These are phyloP conservation scores for Pterobdella sp. DNA, from an alignment of 2,888 invertebrate species.

Conservation along the genomic window DNA sequence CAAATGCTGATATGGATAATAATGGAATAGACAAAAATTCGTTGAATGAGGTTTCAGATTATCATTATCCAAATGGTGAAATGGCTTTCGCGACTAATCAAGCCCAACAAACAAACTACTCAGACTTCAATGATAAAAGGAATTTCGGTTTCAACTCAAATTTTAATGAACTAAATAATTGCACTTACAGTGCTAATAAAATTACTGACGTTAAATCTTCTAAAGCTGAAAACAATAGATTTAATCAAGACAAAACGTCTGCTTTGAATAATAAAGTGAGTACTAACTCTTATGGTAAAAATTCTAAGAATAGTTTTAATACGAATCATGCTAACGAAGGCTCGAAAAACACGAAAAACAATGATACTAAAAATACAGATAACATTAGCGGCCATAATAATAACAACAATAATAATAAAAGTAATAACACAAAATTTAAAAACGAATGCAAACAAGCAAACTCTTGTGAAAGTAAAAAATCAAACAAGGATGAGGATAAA, in stretches of 20 bases:
- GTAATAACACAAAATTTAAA: not conserved
- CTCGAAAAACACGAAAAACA: not conserved
- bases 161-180: not conserved
- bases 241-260: not conserved
- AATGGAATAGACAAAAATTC: too few species aligned
- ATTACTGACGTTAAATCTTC: not conserved
- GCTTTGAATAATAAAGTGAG: conserved; percentile 12
- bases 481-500: not conserved
- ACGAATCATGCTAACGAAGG: not conserved
- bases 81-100: too few species aligned
- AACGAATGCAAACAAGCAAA: not conserved
- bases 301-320: conserved; percentile 6
- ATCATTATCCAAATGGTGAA: too few species aligned
- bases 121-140: too few species aligned
- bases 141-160: too few species aligned
- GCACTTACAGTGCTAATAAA: not conserved
- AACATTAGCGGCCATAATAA: not conserved
- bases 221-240: not conserved
- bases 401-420: not conserved
- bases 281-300: not conserved
- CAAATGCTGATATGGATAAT: too few species aligned
- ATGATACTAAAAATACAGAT: not conserved
- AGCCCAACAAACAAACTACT: too few species aligned
- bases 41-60: too few species aligned
- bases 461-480: not conserved